Conservation (phyloP, 2,888 invertebrate genomes). For the Pinctada fucata region DNA sequence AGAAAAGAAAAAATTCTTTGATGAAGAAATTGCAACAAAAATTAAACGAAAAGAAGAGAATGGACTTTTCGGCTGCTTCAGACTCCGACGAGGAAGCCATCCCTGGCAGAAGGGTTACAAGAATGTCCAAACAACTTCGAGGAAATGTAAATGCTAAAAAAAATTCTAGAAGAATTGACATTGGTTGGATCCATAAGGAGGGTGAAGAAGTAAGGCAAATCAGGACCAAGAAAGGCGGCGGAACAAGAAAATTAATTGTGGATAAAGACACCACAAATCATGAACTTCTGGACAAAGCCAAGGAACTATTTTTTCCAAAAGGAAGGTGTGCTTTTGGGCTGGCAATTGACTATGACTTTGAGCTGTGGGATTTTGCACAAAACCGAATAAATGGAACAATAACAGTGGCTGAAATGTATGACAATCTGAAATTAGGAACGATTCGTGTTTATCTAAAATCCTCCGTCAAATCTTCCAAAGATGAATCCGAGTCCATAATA, state of each 20-base stretch:
- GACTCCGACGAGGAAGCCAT: not conserved
- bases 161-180: slow-evolving; percentile 2
- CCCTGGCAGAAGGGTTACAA: not conserved
- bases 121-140: not conserved
- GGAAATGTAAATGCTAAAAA: slow-evolving; percentile 18
- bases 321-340: slow-evolving; percentile 9
- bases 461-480: too few relatives aligned
- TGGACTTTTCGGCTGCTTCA: not conserved
- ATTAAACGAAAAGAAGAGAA: slow-evolving; percentile 7
- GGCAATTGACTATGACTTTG: slow-evolving; percentile 4
- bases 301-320: slow-evolving; percentile 25
- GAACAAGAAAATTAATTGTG: slow-evolving; percentile 13
- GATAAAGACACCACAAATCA: slow-evolving; percentile 20
- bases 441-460: too few relatives aligned
- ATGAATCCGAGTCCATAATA: too few relatives aligned
- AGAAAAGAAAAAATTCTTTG: not conserved
- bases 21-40: not conserved
- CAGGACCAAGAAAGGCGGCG: slow-evolving; percentile 23
- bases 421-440: slow-evolving; percentile 19
- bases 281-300: not conserved
- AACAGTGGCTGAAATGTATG: slow-evolving; percentile 25
- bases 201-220: slow-evolving; percentile 5
- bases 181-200: slow-evolving; percentile 19
- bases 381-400: slow-evolving; percentile 3
- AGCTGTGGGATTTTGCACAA: slow-evolving; percentile 23